Base-by-base conservation (phyloP, 1,140 invertebrate genomes). In the Drosophila mayri region DNA sequence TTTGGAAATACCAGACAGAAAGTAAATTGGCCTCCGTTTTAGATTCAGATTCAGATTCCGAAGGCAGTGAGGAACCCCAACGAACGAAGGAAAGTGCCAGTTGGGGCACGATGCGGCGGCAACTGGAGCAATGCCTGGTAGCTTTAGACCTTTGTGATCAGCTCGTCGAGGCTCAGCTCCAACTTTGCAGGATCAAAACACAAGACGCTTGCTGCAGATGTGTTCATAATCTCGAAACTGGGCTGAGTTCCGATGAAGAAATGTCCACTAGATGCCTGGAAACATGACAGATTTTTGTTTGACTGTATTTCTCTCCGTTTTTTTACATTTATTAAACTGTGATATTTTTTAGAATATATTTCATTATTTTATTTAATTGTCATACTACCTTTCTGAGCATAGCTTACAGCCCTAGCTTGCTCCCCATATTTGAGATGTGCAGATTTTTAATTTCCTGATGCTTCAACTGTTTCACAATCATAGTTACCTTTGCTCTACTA, bases 61-160 rank as follows among this genome's bases (percentile, higher is more conserved):
- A 66, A 44, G 14, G 0, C 9, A 12, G 6, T 4, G 3, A 12
- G 12, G 18, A 18, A 3, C 2, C 3, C n/a, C 12, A 12, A 12
- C 18, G 10, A 16, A 20, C 0, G 10, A 37, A 18, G 6, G 16
- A 9, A 44, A 22, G 7, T 22, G 12, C 4, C 28, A 37, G 25
- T 10, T 7, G 16, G n/a, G 3, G n/a, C 0, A 3, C 35, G 22
- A 70, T 72, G 68, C 65, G 65, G 10, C 37, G 12, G 3, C 54
- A 73, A 43, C 18, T 73, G 37, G 18, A 71, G 40, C 28, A 40
- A 20, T 73, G 37, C 18, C 38, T 20, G 22, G 8, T 6, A 4
- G 37, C 37, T 3, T 32, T 73, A 9, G 10, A n/a, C n/a, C 37
- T 72, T 8, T 73, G 70, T 50, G 46, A 35, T 12, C 46, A 28